Evolutionary conservation across 2,888 invertebrate genomes (phyloP).

Genomic region (Stenodera caucasica): DNA sequence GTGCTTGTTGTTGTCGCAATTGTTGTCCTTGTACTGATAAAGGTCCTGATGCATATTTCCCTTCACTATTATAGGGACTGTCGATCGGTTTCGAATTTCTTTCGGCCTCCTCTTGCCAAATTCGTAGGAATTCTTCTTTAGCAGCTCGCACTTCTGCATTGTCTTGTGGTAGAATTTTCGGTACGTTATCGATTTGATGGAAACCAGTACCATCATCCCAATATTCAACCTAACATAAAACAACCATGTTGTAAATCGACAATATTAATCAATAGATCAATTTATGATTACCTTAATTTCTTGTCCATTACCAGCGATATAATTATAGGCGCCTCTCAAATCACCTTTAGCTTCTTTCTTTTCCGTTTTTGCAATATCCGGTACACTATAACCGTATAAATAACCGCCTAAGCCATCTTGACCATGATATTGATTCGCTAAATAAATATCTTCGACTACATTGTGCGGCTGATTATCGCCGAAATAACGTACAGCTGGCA

Average conservation of each 20-base stretch:
- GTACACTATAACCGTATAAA: conserved; percentile 72
- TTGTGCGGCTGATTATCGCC: conserved; percentile 61
- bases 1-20: conserved; percentile 24
- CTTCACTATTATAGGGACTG: conserved; percentile 41
- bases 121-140: conserved; percentile 67
- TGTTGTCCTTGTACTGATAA: conserved; percentile 35
- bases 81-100: conserved; percentile 50
- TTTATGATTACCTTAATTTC: conserved; percentile 60
- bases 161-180: conserved; percentile 65
- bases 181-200: conserved; percentile 75
- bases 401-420: conserved; percentile 67
- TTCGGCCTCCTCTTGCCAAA: conserved; percentile 69
- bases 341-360: conserved; percentile 70
- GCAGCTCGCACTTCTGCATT: conserved; percentile 71
- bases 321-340: conserved; percentile 72
- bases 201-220: conserved; percentile 77
- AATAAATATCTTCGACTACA: conserved; percentile 70
- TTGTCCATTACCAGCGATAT: conserved; percentile 63
- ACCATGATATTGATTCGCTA: conserved; percentile 72
- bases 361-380: conserved; percentile 74
- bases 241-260: not conserved
- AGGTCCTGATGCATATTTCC: conserved; percentile 41
- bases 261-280: conserved; percentile 2
- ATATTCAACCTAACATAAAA: conserved; percentile 63
- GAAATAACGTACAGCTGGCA: conserved; percentile 55